Evolutionary conservation across 2,888 invertebrate genomes (phyloP).

Genomic region (Macroteleia sp.): DNA sequence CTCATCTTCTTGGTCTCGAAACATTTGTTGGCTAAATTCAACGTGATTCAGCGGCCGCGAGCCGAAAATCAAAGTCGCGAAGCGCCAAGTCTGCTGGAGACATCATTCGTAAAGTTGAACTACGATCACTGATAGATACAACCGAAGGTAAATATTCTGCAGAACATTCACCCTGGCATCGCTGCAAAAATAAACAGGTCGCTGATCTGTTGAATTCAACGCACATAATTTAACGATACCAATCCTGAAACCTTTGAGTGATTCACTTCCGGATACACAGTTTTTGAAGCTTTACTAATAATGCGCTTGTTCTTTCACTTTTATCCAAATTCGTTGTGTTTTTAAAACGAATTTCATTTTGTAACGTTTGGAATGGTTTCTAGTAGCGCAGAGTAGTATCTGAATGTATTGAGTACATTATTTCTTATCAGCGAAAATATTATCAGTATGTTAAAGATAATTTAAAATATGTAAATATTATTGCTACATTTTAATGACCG

Average conservation of each 20-base stretch:
- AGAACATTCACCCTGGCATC: conserved; percentile 82
- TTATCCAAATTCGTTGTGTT: too few relatives aligned
- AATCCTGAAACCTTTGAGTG: conserved; percentile 35
- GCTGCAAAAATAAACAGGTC: conserved; percentile 82
- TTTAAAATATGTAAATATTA: too few relatives aligned
- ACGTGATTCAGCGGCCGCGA: conserved; percentile 11
- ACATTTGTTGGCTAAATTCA: conserved; percentile 9
- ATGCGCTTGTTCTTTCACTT: too few relatives aligned
- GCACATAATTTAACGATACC: conserved; percentile 41
- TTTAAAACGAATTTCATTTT: too few relatives aligned
- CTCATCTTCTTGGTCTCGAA: conserved; percentile 10
- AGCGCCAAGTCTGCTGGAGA: conserved; percentile 41
- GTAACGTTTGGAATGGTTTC: too few relatives aligned
- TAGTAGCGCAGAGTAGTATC: too few relatives aligned
- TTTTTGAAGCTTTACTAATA: conserved; percentile 43
- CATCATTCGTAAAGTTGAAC: conserved; percentile 32
- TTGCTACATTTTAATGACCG: too few relatives aligned
- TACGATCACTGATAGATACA: conserved; percentile 56
- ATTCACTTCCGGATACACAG: conserved; percentile 50
- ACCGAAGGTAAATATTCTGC: conserved; percentile 77
- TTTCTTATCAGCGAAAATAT: too few relatives aligned
- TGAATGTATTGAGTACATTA: too few relatives aligned
- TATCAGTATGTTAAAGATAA: too few relatives aligned
- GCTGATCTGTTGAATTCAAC: conserved; percentile 65
- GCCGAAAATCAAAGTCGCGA: neutral